Base-by-base conservation (phyloP, 1,140 invertebrate species). In the Lepidurus couesii region DNA sequence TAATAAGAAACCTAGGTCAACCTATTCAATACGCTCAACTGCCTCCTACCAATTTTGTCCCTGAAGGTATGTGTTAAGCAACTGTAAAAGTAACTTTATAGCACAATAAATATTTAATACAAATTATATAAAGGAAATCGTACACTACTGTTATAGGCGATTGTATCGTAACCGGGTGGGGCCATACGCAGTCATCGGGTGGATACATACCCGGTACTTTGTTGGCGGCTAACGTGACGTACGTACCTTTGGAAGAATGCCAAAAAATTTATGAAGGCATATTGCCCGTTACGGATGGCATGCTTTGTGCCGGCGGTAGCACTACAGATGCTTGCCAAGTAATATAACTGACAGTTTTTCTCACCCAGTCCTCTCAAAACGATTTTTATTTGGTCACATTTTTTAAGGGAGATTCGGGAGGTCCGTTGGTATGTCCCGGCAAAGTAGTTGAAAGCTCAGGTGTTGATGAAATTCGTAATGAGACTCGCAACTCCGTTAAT, bases 401-500 rank as follows among this genome's bases (percentile, higher is more conserved):
- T 42, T 45, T 80, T n/a, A 34, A 83, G 81, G 82, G 83, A 65
- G 83, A 83, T 79, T 83, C 83, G 1, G 83, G 83, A 1, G 83
- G 83, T 1, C 83, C 83, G 1, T 42, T 83, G 11, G 82, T 79
- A 7, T 80, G 78, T 65, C 44, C 16, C 1, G 73, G 26, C 16
- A 34, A 34, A 26, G 73, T n/a, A 16, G 73, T n/a, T 7, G 73
- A 43, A 75, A 79, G 43, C 13, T 9, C 53, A 16, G 16, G 16
- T 65, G 53, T 13, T n/a, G 13, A 65, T 7, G 9, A 21, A 65
- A 34, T 34, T 34, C 34, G 2, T 34, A 34, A 34, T 3, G 34
- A 4, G 34, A 34, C 34, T 34, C 34, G 34, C 34, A 34, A 34
- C 34, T 65, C 53, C 16, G 13, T 7, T n/a, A 21, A 9, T n/a